Base-by-base conservation (phyloP, 2,797 vertebrate genomes). In the Sparus aurata region DNA sequence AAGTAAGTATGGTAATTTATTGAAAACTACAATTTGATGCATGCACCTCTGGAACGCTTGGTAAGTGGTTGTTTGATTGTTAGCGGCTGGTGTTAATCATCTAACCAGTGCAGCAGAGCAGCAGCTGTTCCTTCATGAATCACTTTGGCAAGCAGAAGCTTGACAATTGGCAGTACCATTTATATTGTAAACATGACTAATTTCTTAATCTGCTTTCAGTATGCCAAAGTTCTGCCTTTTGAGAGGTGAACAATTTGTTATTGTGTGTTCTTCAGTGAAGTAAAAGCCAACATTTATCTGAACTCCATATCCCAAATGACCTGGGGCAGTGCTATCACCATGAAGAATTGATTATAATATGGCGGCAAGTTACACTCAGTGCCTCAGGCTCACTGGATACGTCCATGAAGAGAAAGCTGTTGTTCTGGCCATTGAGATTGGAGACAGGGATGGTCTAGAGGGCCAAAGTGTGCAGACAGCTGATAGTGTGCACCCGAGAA, bases 131-230 rank as follows among this genome's bases (percentile, higher is more conserved):
- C 53, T 72, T 18, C 80, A 83, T 87, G 82, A 87, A 81, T 90
- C 90, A 88, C 79, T 60, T 60, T 84, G 81, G 85, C 84, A 73
- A 61, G 65, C 54, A 66, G 27, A 70, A 27, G 73, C 84, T 13
- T 22, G n/a, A 77, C 54, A 79, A 88, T 81, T 78, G 90, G 80
- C 91, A 89, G 46, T 16, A 17, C 70, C 84, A 87, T 90, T 91
- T 72, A 87, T 85, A 83, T 76, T 77, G 68, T 75, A 74, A 84
- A 85, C 84, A 79, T 84, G 80, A 85, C 73, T 83, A 69, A 89
- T 84, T 87, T 82, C 83, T 59, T 86, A 75, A 90, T 89, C 84
- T 80, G 77, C 85, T 89, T 91, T 88, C 86, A 87, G 87, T 87
- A 89, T 76, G 80, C 75, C 74, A 82, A 79, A 80, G 80, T 66